A percentile compares a stretch with the other conserved stretches of the same genome.
phyloP scores from a whole-genome alignment of 2,888 invertebrate genomes.

The Auanema freiburgensis region DNA sequence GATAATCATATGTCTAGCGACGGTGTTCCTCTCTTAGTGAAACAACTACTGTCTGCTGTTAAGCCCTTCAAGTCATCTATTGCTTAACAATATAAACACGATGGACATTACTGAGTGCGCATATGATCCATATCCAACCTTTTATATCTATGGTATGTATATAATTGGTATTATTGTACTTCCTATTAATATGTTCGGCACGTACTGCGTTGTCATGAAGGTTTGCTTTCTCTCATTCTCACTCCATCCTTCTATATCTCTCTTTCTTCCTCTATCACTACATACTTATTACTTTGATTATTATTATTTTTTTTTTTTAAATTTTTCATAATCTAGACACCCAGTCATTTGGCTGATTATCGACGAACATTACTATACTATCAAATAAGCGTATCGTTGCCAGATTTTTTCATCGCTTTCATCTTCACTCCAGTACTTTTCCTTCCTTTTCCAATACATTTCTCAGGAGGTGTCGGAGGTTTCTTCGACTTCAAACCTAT shows the following conservation, averaged over 20 bases:
- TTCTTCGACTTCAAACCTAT: neutral
- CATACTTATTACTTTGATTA: neutral
- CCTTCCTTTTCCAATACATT: slow-evolving; percentile 14
- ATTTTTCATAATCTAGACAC: slow-evolving; percentile 11
- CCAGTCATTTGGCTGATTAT: slow-evolving; percentile 9
- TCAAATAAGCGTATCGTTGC: slow-evolving; percentile 4
- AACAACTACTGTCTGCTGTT: neutral
- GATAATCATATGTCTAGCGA: too few species aligned
- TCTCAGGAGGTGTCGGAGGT: neutral
- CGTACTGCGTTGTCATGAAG: slow-evolving; percentile 13
- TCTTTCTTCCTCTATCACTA: neutral
- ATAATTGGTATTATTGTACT: slow-evolving; percentile 10
- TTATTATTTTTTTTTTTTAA: slow-evolving; percentile 4
- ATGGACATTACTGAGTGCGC: slow-evolving; percentile 15
- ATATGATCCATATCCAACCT: slow-evolving; percentile 6
- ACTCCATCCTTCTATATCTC: too few species aligned
- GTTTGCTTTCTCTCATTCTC: neutral
- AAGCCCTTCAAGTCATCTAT: neutral
- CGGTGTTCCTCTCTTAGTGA: too few species aligned
- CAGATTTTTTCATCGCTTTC: slow-evolving; percentile 7
- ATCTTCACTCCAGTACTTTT: slow-evolving; percentile 13
- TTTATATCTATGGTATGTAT: slow-evolving; percentile 5
- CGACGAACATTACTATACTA: slow-evolving; percentile 5
- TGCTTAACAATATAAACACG: too few species aligned
- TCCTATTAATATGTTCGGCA: slow-evolving; percentile 17